Conservation (phyloP, 2,888 invertebrate genomes). For the Aproaerema taeniolella region DNA sequence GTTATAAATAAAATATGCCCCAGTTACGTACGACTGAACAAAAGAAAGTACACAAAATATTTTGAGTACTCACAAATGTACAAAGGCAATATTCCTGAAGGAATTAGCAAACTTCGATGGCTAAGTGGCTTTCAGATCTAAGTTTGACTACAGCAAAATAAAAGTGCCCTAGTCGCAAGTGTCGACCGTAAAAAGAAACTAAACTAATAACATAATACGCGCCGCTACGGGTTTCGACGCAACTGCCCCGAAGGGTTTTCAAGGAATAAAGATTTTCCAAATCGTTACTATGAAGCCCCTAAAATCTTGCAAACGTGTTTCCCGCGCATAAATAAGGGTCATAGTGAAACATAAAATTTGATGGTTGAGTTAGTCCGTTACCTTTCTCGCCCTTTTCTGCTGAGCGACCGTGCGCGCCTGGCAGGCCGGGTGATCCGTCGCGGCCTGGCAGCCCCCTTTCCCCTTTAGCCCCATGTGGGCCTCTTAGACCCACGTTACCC, state of each 20-base stretch:
- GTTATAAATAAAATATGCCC: no score
- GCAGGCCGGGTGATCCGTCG: constrained; percentile 81
- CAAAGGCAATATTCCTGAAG: no score
- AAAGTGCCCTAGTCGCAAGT: constrained; percentile 37
- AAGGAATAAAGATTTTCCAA: constrained; percentile 68
- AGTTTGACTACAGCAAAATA: constrained; percentile 37
- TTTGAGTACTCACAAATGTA: no score
- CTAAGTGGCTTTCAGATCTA: no score
- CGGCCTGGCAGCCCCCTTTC: constrained; percentile 82
- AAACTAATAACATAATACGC: constrained; percentile 58
- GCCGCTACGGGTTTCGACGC: constrained; percentile 36
- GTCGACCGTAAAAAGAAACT: constrained; percentile 49
- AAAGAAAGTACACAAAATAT: no score
- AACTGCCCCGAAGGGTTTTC: constrained; percentile 46
- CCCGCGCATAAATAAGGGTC: constrained; percentile 65
- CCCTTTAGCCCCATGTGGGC: constrained; percentile 81
- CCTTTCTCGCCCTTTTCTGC: constrained; percentile 88
- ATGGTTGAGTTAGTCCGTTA: constrained; percentile 70
- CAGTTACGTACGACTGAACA: no score
- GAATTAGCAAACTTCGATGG: no score
- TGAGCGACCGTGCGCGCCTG: constrained; percentile 75
- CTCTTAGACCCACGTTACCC: constrained; percentile 72
- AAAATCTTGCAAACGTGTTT: constrained; percentile 66
- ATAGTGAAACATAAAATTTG: constrained; percentile 73
- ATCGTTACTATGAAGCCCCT: constrained; percentile 64